Evolutionary conservation across 1,140 invertebrate species (phyloP).

Genomic region (Aphis craccivora): DNA sequence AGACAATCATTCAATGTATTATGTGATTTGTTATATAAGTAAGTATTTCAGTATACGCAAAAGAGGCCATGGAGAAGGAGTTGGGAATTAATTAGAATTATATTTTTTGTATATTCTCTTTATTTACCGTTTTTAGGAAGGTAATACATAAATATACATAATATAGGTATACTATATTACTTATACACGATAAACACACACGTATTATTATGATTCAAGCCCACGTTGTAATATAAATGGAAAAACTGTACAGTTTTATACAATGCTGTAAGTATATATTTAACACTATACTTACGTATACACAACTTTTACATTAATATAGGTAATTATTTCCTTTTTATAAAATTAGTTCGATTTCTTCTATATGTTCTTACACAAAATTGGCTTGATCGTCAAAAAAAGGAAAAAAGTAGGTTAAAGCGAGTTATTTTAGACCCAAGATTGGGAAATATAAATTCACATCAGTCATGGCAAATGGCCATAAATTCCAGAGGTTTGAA

Average conservation of each 20-base stretch:
- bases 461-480: conserved; percentile 32
- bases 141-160: not conserved
- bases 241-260: not conserved
- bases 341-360: not conserved
- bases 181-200: not conserved
- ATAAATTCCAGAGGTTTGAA: conserved; percentile 53
- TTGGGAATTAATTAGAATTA: not conserved
- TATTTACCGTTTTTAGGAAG: not conserved
- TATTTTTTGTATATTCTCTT: not conserved
- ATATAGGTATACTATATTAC: not conserved
- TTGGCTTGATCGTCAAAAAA: not conserved
- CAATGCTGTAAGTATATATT: not conserved
- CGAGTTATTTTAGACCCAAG: conserved; percentile 49
- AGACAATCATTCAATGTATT: too few species aligned
- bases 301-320: not conserved
- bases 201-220: not conserved
- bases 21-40: not conserved
- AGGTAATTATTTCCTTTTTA: not conserved
- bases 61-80: not conserved
- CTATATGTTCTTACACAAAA: not conserved
- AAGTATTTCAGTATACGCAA: not conserved
- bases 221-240: not conserved
- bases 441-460: conserved; percentile 40
- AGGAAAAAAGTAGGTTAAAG: conserved; percentile 24
- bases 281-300: not conserved